Percentiles rank a stretch among this genome's conserved stretches.
phyloP scores from a whole-genome alignment of 2,797 vertebrate species.

The Gymnoscopelus braueri region DNA sequence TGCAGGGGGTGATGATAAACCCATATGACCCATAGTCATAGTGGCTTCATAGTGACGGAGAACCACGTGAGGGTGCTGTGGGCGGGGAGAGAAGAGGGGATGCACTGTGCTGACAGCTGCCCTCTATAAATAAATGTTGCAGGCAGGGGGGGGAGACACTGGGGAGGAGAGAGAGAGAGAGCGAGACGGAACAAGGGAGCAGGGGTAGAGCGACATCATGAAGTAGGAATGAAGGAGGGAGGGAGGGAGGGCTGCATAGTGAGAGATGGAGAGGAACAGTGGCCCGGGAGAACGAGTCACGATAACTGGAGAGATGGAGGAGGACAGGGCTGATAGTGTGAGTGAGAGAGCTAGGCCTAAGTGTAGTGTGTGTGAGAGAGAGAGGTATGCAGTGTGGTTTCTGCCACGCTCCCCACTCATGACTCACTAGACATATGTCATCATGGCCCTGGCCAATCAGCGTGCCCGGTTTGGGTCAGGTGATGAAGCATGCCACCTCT shows the following conservation, averaged over 20 bases:
- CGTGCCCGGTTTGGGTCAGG: conserved; percentile 17
- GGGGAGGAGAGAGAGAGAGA: conserved; percentile 35
- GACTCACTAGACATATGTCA: conserved; percentile 38
- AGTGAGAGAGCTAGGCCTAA: conserved; percentile 46
- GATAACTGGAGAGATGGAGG: conserved; percentile 1
- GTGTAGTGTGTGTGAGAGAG: conserved; percentile 3
- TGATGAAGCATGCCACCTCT: conserved; percentile 16
- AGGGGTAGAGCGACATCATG: conserved; percentile 13
- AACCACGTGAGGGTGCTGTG: conserved; percentile 9
- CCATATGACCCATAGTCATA: conserved; percentile 6
- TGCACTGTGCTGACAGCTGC: conserved; percentile 72
- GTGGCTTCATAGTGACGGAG: background rate
- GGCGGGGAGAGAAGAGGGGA: conserved; percentile 23
- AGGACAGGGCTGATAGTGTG: conserved; percentile 15
- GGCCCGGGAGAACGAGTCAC: conserved; percentile 9
- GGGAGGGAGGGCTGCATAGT: conserved; percentile 3
- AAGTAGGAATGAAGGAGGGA: background rate
- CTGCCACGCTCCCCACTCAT: conserved; percentile 26
- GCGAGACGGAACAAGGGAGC: conserved; percentile 15
- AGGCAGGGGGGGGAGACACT: background rate
- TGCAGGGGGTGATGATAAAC: conserved; percentile 14
- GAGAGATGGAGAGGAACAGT: background rate
- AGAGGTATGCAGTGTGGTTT: conserved; percentile 42
- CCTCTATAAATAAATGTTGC: conserved; percentile 78
- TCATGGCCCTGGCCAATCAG: conserved; percentile 49